Evolutionary conservation across 1,140 invertebrate species (phyloP).

Genomic region (Drosophila erecta): DNA sequence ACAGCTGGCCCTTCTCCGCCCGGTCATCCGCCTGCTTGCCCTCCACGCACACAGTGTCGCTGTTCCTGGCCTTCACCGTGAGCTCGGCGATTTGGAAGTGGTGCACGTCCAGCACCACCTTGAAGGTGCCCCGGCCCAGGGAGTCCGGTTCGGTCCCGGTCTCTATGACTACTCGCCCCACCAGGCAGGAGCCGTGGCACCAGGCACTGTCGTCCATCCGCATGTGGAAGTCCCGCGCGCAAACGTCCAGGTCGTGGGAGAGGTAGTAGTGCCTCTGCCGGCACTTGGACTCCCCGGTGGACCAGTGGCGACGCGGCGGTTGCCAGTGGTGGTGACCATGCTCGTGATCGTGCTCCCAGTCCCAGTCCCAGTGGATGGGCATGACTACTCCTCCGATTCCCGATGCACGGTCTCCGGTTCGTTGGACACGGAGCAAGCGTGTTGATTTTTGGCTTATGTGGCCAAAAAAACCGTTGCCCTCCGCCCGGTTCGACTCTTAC

Average conservation of each 20-base stretch:
- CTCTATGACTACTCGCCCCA: conserved; percentile 71
- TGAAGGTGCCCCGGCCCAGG: conserved; percentile 74
- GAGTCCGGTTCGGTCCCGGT: conserved; percentile 72
- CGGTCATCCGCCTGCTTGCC: conserved; percentile 75
- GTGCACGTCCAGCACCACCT: conserved; percentile 78
- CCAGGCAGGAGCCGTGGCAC: conserved; percentile 78
- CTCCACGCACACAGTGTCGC: conserved; percentile 72
- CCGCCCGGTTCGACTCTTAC: conserved; percentile 72
- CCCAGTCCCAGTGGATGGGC: conserved; percentile 81
- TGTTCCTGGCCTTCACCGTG: conserved; percentile 74
- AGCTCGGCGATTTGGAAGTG: conserved; percentile 74
- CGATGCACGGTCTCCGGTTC: conserved; percentile 33
- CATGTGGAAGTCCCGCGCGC: conserved; percentile 72
- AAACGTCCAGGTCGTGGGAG: conserved; percentile 73
- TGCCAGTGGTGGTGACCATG: conserved; percentile 67
- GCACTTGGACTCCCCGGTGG: conserved; percentile 67
- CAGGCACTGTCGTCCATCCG: conserved; percentile 73
- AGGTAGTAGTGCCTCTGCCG: conserved; percentile 67
- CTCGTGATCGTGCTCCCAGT: conserved; percentile 73
- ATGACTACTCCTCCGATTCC: conserved; percentile 16
- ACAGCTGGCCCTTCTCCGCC: conserved; percentile 64
- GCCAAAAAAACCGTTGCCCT: conserved; percentile 83
- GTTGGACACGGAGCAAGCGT: conserved; percentile 78
- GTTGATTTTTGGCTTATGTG: conserved; percentile 74
- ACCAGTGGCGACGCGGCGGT: conserved; percentile 58